Base-by-base conservation (phyloP, 2,113 vertebrate species). In the Rhinopomastus cyanomelas region DNA sequence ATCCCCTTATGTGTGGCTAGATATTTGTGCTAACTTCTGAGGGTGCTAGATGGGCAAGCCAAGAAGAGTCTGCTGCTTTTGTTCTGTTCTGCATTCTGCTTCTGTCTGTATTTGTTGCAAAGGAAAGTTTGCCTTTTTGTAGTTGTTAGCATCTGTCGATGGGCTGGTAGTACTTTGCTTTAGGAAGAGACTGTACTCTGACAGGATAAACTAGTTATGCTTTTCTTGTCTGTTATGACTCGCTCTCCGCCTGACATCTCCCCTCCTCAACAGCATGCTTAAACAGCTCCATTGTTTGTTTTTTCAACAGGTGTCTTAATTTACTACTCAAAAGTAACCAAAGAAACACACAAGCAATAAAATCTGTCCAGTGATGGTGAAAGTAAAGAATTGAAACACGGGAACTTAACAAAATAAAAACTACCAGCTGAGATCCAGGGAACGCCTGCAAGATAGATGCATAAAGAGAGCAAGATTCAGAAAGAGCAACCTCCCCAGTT, bases 321-420 rank as follows among this genome's bases (percentile, higher is more conserved):
- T 55, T 48, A 62, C 73, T 85, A 73, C 64, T 82, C 37, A 42
- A 87, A 93, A 87, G 34, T 92, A 97, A 97, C 97, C 97, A 97
- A 98, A 98, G 97, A 98, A 96, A 97, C 82, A 95, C 48, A 34
- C 76, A 94, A 97, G 97, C 97, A 97, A 97, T 98, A 97, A 97
- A 85, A 12, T 42, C 81, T 59, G 79, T 94, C 84, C 92, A 88
- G 71, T 34, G 72, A 66, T 69, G 85, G 78, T 0, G 25, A 95
- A 92, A 96, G 34, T 46, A 73, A 94, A 95, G 92, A 95, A 96
- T 85, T 91, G 79, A 90, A 90, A 96, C 82, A 86, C 68, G 44
- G 25, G 91, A 94, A 95, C 85, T 92, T 93, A 71, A 82, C 74
- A 81, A 52, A 75, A 81, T 82, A 66, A 5, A 77, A 64, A 92